Conservation (phyloP, 2,113 vertebrate species). For the Solea solea region DNA sequence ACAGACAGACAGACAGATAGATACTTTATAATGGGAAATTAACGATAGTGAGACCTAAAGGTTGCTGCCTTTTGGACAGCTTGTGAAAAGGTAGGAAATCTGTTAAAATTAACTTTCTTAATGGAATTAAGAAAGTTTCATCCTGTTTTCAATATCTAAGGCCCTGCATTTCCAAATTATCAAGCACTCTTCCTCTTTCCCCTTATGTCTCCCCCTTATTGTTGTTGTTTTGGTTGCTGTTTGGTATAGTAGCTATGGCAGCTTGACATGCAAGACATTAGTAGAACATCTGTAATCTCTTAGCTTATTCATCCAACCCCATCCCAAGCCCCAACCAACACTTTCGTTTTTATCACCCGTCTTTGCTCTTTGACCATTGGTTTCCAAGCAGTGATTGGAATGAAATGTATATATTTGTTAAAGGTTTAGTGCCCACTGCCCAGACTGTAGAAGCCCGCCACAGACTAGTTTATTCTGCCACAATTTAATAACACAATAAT, state of each 20-base stretch:
- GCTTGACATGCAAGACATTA: conserved; percentile 47
- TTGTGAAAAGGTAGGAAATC: too few relatives aligned
- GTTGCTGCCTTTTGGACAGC: too few relatives aligned
- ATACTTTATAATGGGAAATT: background rate
- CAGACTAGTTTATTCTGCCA: too few relatives aligned
- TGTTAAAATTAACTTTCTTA: too few relatives aligned
- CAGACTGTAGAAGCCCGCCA: too few relatives aligned
- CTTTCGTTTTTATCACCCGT: background rate
- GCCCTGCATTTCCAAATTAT: conserved; percentile 8
- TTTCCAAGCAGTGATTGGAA: conserved; percentile 2
- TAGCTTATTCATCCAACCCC: conserved; percentile 37
- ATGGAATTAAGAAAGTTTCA: too few relatives aligned
- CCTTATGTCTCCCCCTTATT: background rate
- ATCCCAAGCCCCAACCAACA: conserved; percentile 26
- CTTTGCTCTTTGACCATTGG: background rate
- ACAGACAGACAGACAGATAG: background rate
- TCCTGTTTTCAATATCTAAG: too few relatives aligned
- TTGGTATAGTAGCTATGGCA: conserved; percentile 18
- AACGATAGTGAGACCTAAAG: background rate
- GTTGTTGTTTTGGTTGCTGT: background rate
- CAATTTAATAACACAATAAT: too few relatives aligned
- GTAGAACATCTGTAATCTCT: conserved; percentile 61
- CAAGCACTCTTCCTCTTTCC: background rate
- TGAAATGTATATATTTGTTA: too few relatives aligned
- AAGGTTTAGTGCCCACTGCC: too few relatives aligned